Conservation (phyloP, 2,888 invertebrate genomes). For the Mythimna loreyi region DNA sequence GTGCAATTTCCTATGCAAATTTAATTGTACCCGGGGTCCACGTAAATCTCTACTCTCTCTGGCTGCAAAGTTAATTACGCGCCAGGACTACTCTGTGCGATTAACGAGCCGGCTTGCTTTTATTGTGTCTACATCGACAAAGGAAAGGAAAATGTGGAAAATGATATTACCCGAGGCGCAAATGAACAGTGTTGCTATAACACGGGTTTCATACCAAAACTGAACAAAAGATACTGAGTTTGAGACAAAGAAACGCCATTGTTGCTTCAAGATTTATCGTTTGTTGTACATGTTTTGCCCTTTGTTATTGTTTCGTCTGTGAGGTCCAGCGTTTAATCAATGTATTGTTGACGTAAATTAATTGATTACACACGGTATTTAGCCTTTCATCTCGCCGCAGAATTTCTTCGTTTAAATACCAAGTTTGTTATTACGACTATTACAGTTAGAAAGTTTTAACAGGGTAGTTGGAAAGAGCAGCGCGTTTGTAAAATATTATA, state of each 20-base stretch:
- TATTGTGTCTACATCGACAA: slow-evolving; percentile 87
- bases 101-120: slow-evolving; percentile 86
- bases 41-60: slow-evolving; percentile 88
- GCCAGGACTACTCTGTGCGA: slow-evolving; percentile 82
- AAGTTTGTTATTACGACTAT: slow-evolving; percentile 15
- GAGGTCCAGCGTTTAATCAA: slow-evolving; percentile 20
- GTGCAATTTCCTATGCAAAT: slow-evolving; percentile 91
- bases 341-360: slow-evolving; percentile 34
- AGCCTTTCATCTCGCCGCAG: slow-evolving; percentile 30
- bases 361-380: slow-evolving; percentile 22
- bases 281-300: slow-evolving; percentile 18
- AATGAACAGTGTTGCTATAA: slow-evolving; percentile 61
- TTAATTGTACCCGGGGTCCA: slow-evolving; percentile 89
- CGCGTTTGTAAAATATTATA: slow-evolving; percentile 25
- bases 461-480: not conserved
- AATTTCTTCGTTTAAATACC: slow-evolving; percentile 27
- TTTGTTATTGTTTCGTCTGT: slow-evolving; percentile 30
- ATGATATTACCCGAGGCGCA: slow-evolving; percentile 75
- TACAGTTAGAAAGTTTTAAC: slow-evolving; percentile 35
- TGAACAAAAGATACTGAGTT: slow-evolving; percentile 48
- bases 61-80: slow-evolving; percentile 89
- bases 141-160: slow-evolving; percentile 77
- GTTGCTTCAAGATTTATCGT: slow-evolving; percentile 37
- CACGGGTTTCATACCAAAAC: slow-evolving; percentile 49
- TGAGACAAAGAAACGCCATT: slow-evolving; percentile 40